Evolutionary conservation across 2,888 invertebrate species (phyloP), one percentile per base, ranked within the genome.

Genomic region (Aleiodes testaceus): DNA sequence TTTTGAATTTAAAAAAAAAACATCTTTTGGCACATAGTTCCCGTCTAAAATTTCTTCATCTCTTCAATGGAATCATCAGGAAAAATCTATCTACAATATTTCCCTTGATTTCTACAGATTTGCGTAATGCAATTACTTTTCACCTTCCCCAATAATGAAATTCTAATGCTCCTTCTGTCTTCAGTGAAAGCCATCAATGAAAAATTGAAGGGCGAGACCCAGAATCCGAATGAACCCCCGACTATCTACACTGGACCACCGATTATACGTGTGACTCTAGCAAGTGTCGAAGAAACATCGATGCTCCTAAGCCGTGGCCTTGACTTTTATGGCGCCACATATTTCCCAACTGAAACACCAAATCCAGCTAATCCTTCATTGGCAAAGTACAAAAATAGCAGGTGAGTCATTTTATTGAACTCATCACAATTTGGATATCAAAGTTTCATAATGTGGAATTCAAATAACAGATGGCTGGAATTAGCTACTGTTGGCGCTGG

Each of bases 311-410:
- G 95, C 87, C 94, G 94, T 82, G 95, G 95, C 0, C 89, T 95
- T 72, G 95, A 95, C 88, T 95, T 95, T 89, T 95, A 95, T 84
- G 95, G 95, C 18, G 95, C 95, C 53, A 95, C 95, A 22, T 95
- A 93, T 89, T 95, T 95, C 88, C 95, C 95, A 63, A 94, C 95
- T 3, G 95, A 95, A 85, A 90, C 94, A 75, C 91, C 93, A 36
- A 90, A 92, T 72, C 91, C 92, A 78, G 90, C 91, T 61, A 91
- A 91, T 74, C 83, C 84, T 73, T 80, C 84, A 59, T 79, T 85
- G 63, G 80, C 83, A 44, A 86, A 86, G 78, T 83, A 85, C 78
- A 86, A 86, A 83, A 85, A 85, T 80, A 87, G 84, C 83, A 86
- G 87, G 87, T 87, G 78, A 78, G 78, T 68, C 20, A 44, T 47